Evolutionary conservation across 2,888 invertebrate species (phyloP).

Genomic region (Acleris laterana): DNA sequence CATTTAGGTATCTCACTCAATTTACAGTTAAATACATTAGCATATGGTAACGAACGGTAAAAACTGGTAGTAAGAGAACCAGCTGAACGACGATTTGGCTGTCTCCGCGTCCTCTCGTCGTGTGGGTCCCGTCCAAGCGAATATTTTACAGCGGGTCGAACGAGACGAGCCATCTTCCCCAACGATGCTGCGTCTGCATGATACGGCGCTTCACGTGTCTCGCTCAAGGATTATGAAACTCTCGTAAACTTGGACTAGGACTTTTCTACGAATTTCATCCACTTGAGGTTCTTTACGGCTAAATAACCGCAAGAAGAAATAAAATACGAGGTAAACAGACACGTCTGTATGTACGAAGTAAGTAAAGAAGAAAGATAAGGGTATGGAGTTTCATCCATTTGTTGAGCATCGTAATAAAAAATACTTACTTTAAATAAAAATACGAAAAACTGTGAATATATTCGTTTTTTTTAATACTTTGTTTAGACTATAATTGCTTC

Average conservation of each 20-base stretch:
- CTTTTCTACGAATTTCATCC: conserved; percentile 52
- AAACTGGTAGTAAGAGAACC: too few relatives aligned
- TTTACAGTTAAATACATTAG: too few relatives aligned
- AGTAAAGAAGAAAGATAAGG: not conserved
- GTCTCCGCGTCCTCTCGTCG: not conserved
- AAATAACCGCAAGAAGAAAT: not conserved
- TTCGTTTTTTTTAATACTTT: too few relatives aligned
- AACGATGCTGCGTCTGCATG: conserved; percentile 70
- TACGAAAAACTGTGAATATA: too few relatives aligned
- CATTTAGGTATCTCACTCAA: too few relatives aligned
- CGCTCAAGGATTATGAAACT: conserved; percentile 66
- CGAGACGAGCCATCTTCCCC: conserved; percentile 54
- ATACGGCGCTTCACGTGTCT: conserved; percentile 71
- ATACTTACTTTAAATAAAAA: too few relatives aligned
- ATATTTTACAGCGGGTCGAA: conserved; percentile 65
- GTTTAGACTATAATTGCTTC: too few relatives aligned
- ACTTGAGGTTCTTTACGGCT: conserved; percentile 16
- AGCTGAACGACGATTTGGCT: too few relatives aligned
- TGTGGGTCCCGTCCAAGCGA: conserved; percentile 41
- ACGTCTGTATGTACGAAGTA: not conserved
- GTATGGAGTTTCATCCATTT: too few relatives aligned
- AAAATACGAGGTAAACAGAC: conserved; percentile 7
- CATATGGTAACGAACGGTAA: too few relatives aligned
- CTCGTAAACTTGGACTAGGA: conserved; percentile 69
- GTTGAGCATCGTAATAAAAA: too few relatives aligned